Evolutionary conservation across 2,797 vertebrate genomes (phyloP), one percentile per base, ranked within the genome.

Genomic region (Eurystomus glaucurus): DNA sequence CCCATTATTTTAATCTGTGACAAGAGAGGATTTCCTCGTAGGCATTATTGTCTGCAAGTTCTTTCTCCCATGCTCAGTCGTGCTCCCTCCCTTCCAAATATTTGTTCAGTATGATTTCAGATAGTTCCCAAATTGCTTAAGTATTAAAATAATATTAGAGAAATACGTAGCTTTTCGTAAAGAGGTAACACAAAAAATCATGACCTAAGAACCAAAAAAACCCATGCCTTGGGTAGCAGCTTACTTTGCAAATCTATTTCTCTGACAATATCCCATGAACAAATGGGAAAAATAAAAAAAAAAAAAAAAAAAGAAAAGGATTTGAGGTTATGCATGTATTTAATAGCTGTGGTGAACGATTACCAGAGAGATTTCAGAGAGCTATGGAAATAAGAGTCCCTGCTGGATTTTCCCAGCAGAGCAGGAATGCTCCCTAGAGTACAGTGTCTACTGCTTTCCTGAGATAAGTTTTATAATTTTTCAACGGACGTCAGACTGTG

Each of bases 401-500:
- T 57, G 64, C 16, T 72, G 39, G 29, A 85, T 91, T 62, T 74
- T n/a, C 45, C 17, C 28, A 86, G 58, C 9, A 46, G 48, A 15
- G 35, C 28, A 35, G 21, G 55, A 88, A 64, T 45, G 6, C 20
- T 88, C 43, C 13, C 46, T 61, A n/a, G 57, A 74, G 54, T 71
- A 61, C 35, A 65, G 5, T 58, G 22, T 72, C 61, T 69, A 87
- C 35, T 79, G 48, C 62, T 93, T 93, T 91, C n/a, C 55, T 85
- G 43, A 78, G n/a, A 29, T 45, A 92, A 71, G 8, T 93, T 77
- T 83, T 66, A n/a, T 39, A 54, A 43, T 71, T 87, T 85, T 80
- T 91, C 74, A 57, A 51, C 9, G n/a, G 3, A 61, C 25, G 35
- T 74, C 85, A 58, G 43, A 62, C 21, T 78, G 51, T 31, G 9